Evolutionary conservation across 2,888 invertebrate genomes (phyloP).

Genomic region (Protodeltote pygarga): DNA sequence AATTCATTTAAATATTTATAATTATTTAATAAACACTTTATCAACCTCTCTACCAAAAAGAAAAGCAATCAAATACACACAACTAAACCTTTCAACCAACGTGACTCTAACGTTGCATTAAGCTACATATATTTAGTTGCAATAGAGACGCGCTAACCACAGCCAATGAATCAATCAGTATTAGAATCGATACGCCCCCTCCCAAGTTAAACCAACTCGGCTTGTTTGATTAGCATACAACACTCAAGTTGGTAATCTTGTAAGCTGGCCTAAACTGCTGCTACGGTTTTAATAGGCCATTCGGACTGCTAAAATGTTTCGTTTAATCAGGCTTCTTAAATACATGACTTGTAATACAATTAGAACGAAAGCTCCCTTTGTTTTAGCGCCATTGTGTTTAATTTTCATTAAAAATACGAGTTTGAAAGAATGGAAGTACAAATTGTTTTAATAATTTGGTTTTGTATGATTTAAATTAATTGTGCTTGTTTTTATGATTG

Average conservation of each 20-base stretch:
- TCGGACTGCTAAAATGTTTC: slow-evolving; percentile 12
- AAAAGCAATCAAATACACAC: neutral
- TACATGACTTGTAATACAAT: slow-evolving; percentile 39
- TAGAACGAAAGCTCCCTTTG: slow-evolving; percentile 21
- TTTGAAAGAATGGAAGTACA: too few relatives aligned
- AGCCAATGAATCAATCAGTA: slow-evolving; percentile 62
- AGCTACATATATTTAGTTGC: slow-evolving; percentile 50
- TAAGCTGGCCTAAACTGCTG: slow-evolving; percentile 14
- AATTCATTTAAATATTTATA: too few relatives aligned
- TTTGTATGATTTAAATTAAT: too few relatives aligned
- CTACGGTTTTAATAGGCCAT: slow-evolving; percentile 30
- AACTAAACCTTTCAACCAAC: neutral
- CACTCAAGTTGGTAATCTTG: slow-evolving; percentile 31
- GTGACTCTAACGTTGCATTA: too few relatives aligned
- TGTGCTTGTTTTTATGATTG: too few relatives aligned
- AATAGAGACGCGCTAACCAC: slow-evolving; percentile 52
- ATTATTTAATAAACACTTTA: too few relatives aligned
- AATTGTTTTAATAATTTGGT: too few relatives aligned
- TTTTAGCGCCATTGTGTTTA: slow-evolving; percentile 28
- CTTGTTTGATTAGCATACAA: slow-evolving; percentile 44
- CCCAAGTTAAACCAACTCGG: slow-evolving; percentile 13
- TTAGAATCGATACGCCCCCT: slow-evolving; percentile 38
- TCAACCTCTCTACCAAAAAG: neutral
- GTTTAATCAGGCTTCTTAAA: slow-evolving; percentile 39
- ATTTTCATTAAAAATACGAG: slow-evolving; percentile 31